Conservation (phyloP, 1,140 invertebrate genomes). For the Parapsyche elsis region DNA sequence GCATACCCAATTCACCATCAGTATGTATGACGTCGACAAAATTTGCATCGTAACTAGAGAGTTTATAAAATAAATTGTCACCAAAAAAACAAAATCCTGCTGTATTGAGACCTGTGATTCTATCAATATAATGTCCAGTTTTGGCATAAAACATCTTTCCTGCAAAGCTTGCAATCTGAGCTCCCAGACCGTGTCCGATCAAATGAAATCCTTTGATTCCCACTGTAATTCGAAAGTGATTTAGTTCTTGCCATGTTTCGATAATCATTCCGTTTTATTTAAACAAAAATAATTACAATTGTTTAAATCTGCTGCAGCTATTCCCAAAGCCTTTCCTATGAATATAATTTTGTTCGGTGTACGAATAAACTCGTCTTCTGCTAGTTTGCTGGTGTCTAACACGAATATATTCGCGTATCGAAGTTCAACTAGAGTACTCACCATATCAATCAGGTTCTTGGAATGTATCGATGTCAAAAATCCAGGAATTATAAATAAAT, state of each 20-base stretch:
- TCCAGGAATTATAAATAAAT: background rate
- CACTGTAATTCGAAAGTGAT: constrained; percentile 32
- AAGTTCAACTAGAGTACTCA: constrained; percentile 39
- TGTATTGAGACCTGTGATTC: constrained; percentile 59
- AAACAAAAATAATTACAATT: constrained; percentile 56
- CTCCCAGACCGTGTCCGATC: constrained; percentile 60
- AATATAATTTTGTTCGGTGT: constrained; percentile 61
- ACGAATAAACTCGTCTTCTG: constrained; percentile 60
- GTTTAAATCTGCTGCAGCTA: constrained; percentile 58
- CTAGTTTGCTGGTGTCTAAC: constrained; percentile 60
- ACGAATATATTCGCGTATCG: constrained; percentile 59
- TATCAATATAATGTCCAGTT: background rate
- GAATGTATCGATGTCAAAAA: background rate
- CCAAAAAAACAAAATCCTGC: constrained; percentile 40
- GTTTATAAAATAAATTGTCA: background rate
- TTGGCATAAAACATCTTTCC: constrained; percentile 50
- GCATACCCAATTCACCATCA: constrained; percentile 55
- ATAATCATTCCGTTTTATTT: background rate
- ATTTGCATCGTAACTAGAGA: constrained; percentile 42
- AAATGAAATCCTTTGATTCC: constrained; percentile 59
- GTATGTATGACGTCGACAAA: constrained; percentile 54
- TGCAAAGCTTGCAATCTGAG: constrained; percentile 58
- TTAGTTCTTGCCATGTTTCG: background rate
- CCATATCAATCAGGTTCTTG: background rate
- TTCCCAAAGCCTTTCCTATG: constrained; percentile 60